Evolutionary conservation across 2,888 invertebrate genomes (phyloP).

Genomic region (Xanthia icteritia): DNA sequence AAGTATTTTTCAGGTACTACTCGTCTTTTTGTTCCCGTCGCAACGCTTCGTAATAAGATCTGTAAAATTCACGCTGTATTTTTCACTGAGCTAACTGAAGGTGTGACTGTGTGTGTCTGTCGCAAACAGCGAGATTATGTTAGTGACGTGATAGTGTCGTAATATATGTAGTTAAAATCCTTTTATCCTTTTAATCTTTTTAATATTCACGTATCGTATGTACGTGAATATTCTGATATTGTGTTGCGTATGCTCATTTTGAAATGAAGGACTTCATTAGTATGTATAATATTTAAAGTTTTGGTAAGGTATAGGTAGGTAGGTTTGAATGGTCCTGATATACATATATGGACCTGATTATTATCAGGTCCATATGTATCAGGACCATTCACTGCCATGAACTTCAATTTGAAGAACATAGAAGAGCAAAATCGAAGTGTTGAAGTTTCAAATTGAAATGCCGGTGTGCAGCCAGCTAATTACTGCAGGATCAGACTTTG

Average conservation of each 20-base stretch:
- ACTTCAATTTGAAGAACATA: no score
- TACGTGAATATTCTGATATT: not conserved
- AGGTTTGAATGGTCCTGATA: no score
- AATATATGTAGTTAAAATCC: conserved; percentile 13
- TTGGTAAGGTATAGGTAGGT: no score
- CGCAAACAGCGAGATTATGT: conserved; percentile 7
- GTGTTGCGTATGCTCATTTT: not conserved
- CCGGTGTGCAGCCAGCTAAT: conserved; percentile 24
- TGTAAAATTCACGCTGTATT: conserved; percentile 30
- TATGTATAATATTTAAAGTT: no score
- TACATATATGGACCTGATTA: no score
- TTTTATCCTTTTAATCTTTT: no score
- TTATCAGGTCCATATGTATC: no score
- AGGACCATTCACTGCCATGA: no score
- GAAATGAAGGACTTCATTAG: not conserved
- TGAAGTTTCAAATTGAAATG: not conserved
- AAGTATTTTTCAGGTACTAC: conserved; percentile 16
- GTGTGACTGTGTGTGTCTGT: not conserved
- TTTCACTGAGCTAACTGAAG: conserved; percentile 36
- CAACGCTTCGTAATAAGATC: conserved; percentile 38
- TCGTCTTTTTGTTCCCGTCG: conserved; percentile 25
- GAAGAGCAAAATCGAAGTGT: no score
- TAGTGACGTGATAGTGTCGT: not conserved
- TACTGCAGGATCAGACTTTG: conserved; percentile 22
- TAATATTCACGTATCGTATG: no score